A percentile compares a stretch with the other conserved stretches of the same genome.
These are phyloP conservation scores for Muscicapa striata DNA, from an alignment of 2,797 vertebrate genomes.

Conservation along the genomic window DNA sequence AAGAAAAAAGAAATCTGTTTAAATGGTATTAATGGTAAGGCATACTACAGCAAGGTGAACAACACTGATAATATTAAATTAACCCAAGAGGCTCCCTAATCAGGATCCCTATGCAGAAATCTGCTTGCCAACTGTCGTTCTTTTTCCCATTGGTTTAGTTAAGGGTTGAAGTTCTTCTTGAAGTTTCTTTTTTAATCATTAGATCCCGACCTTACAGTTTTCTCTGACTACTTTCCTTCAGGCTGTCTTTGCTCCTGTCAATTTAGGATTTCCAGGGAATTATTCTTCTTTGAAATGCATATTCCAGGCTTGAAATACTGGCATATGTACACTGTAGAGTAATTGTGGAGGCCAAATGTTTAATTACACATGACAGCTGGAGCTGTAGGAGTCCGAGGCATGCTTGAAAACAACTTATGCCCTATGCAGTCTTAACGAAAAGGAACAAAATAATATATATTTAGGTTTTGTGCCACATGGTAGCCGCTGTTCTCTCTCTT, in stretches of 20 bases:
- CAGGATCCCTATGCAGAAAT: constrained; percentile 82
- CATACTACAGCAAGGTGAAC: constrained; percentile 80
- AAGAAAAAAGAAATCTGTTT: constrained; percentile 76
- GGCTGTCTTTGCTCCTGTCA: constrained; percentile 90
- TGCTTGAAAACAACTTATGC: constrained; percentile 83
- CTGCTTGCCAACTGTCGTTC: constrained; percentile 83
- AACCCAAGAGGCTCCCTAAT: constrained; percentile 81
- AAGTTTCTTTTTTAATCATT: constrained; percentile 92
- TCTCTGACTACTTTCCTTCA: constrained; percentile 85
- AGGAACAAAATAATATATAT: constrained; percentile 77
- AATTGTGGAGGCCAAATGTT: constrained; percentile 98
- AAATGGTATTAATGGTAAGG: constrained; percentile 78
- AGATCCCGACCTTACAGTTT: constrained; percentile 88
- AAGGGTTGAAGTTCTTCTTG: constrained; percentile 86
- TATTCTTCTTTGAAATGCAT: constrained; percentile 96
- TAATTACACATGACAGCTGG: constrained; percentile 98
- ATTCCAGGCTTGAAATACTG: constrained; percentile 88
- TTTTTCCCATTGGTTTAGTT: constrained; percentile 88
- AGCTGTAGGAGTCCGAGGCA: constrained; percentile 88
- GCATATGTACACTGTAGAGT: constrained; percentile 94
- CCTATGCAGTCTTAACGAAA: constrained; percentile 80
- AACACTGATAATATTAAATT: constrained; percentile 85
- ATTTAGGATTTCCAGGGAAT: constrained; percentile 92
- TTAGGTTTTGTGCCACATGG: constrained; percentile 69
- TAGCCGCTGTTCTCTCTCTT: constrained; percentile 67